Evolutionary conservation across 2,113 vertebrate genomes (phyloP), one percentile per base, ranked within the genome.

Genomic region (Nycticorax nycticorax): DNA sequence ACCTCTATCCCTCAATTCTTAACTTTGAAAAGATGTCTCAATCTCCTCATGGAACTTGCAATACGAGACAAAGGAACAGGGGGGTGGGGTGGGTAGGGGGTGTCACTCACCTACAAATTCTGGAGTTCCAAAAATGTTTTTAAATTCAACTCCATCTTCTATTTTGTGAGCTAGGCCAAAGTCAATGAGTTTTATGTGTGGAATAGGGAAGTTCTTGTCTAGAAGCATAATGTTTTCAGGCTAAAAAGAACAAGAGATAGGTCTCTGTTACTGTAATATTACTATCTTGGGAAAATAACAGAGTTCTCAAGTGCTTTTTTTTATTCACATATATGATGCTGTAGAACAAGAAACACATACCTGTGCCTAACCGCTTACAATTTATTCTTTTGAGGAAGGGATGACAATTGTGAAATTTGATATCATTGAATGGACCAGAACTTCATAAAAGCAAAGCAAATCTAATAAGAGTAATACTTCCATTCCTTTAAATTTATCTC

Each of bases 151-250:
- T 63, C 99, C 99, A 22, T 99, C 99, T 98, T 99, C 98, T 89
- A 99, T 99, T 98, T 99, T 98, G 78, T 99, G 99, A 60, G 99
- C 99, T 92, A 99, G 98, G 72, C 99, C 99, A 37, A 99, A 99
- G 94, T 99, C 99, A 92, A 99, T 99, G 93, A 99, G 89, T 92
- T 99, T 99, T 95, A 99, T 99, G 81, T 99, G 99, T 2, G 99
- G 99, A 72, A 99, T 89, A 77, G 98, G 96, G 63, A 98, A 97
- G 48, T 98, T 98, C 95, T 99, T 99, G 97, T 99, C 99, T 95
- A 99, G 98, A 96, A 99, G 98, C 99, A 99, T 99, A 93, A 99
- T 99, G 83, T 99, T 99, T 98, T 99, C 99, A 98, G 99, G 99
- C 99, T 99, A 95, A 86, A 97, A 97, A 92, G 86, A 82, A 97